Conservation (phyloP, 2,797 vertebrate species). For the Eleutherodactylus coqui region DNA sequence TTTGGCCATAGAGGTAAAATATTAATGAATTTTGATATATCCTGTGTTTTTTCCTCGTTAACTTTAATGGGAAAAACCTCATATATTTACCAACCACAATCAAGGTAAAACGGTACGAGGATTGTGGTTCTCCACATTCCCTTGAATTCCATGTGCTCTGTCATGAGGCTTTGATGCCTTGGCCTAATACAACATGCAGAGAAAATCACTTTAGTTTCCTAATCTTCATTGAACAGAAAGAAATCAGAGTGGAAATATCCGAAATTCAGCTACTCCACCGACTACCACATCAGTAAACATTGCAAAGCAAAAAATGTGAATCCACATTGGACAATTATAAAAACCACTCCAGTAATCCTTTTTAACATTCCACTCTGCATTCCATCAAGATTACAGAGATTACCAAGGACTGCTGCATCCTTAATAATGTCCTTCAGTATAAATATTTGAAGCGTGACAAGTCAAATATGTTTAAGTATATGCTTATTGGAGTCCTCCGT, state of each 20-base stretch:
- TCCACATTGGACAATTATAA: not conserved
- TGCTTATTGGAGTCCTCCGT: conserved; percentile 4
- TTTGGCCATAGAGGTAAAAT: not conserved
- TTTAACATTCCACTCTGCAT: conserved; percentile 51
- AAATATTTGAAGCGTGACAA: conserved; percentile 41
- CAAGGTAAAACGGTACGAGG: not conserved
- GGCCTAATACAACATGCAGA: not conserved
- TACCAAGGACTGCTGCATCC: conserved; percentile 14
- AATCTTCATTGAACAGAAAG: not conserved
- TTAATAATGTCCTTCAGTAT: conserved; percentile 38
- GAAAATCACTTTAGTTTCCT: not conserved
- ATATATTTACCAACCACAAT: not conserved
- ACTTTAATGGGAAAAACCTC: not conserved
- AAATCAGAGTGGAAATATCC: too few relatives aligned
- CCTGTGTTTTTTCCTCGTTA: not conserved
- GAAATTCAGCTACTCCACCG: not conserved
- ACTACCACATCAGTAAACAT: not conserved
- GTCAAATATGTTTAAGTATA: conserved; percentile 50
- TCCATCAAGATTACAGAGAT: conserved; percentile 47
- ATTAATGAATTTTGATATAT: not conserved
- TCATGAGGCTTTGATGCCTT: not conserved
- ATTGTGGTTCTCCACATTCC: not conserved
- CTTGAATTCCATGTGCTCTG: not conserved
- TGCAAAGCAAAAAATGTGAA: not conserved
- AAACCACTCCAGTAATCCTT: conserved; percentile 29